These are phyloP conservation scores for Drosophila setifemur DNA, from an alignment of 1,140 invertebrate species.

Conservation along the genomic window DNA sequence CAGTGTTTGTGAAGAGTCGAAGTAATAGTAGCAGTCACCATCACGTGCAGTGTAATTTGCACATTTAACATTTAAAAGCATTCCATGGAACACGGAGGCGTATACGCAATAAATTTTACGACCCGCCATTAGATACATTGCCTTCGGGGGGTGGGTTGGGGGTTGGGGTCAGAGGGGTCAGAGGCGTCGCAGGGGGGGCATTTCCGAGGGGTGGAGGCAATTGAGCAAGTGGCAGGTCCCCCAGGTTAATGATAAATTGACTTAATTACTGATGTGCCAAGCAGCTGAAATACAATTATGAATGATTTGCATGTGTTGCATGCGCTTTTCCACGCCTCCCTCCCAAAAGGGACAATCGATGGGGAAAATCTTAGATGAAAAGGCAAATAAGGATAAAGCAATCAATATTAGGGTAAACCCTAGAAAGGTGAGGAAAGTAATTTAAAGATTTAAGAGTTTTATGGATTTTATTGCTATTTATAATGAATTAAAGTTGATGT, in stretches of 20 bases:
- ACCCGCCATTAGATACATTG: constrained; percentile 73
- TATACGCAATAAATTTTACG: constrained; percentile 80
- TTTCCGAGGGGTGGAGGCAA: not conserved
- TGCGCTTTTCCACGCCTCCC: not conserved
- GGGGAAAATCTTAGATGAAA: not conserved
- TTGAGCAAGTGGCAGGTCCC: constrained; percentile 17
- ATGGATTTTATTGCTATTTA: too few species aligned
- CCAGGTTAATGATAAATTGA: constrained; percentile 75
- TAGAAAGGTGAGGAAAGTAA: too few species aligned
- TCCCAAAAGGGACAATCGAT: not conserved
- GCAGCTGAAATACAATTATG: constrained; percentile 60
- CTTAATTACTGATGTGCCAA: constrained; percentile 77
- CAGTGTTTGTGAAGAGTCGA: too few species aligned
- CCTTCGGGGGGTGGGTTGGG: not conserved
- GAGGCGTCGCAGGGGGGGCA: not conserved
- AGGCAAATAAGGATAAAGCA: too few species aligned
- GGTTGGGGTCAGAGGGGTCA: not conserved
- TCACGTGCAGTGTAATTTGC: constrained; percentile 74
- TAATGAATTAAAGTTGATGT: too few species aligned
- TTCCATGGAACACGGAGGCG: constrained; percentile 66
- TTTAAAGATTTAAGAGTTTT: too few species aligned
- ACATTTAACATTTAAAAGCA: constrained; percentile 78
- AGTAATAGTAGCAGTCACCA: constrained; percentile 48
- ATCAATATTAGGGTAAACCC: too few species aligned
- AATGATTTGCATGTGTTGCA: constrained; percentile 58